Conservation (phyloP, 2,113 vertebrate species). For the Gymnorhina tibicen region DNA sequence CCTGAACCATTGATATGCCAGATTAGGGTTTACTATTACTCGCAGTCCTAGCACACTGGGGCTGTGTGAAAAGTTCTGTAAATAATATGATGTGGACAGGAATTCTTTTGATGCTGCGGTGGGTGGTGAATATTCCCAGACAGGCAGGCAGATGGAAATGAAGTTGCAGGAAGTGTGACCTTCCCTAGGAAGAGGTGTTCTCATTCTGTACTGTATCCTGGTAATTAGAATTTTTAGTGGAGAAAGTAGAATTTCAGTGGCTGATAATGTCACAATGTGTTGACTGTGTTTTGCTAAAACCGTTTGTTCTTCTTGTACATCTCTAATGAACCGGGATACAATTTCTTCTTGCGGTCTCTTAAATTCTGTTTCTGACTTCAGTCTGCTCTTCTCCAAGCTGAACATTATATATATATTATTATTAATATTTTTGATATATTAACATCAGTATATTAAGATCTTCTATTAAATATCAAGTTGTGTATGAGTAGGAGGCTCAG, state of each 20-base stretch:
- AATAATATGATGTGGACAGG: slow-evolving; percentile 35
- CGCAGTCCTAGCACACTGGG: neutral
- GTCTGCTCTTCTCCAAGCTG: neutral
- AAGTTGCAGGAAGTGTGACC: neutral
- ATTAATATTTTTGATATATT: neutral
- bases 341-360: neutral
- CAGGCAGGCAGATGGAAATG: neutral
- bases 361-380: neutral
- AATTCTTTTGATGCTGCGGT: slow-evolving; percentile 15
- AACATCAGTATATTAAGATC: neutral
- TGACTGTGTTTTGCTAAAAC: neutral
- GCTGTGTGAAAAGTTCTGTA: slow-evolving; percentile 25
- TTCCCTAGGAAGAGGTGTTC: neutral
- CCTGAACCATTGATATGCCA: slow-evolving; percentile 44
- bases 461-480: neutral
- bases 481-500: neutral
- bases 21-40: slow-evolving; percentile 59
- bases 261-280: neutral
- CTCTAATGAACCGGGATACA: neutral
- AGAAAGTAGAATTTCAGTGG: neutral
- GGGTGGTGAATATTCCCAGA: neutral
- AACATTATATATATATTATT: neutral
- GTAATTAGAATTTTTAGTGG: slow-evolving; percentile 1
- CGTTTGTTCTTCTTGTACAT: neutral
- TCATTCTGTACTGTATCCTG: neutral